phyloP scores from a whole-genome alignment of 37 sponge, comb jelly and placozoan species.

The Chondrilla cf. caribensis region DNA sequence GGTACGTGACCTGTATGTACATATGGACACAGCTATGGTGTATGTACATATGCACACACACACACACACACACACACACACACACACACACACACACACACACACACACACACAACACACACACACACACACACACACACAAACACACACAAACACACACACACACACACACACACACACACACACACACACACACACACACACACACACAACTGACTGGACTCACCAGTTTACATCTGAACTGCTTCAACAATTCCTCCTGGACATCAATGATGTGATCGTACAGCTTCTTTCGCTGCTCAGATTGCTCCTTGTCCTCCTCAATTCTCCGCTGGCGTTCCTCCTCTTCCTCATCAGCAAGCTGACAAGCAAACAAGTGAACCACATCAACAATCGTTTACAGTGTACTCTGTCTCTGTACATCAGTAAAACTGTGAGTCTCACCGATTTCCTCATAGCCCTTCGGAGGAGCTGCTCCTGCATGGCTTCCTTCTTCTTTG shows the following conservation, averaged over 20 bases:
- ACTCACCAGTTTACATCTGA: constrained; percentile 4
- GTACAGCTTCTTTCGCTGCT: background rate
- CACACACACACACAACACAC: no score
- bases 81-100: background rate
- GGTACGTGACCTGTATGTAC: no score
- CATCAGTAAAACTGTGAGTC: no score
- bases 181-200: no score
- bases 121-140: no score
- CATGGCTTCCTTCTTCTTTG: constrained; percentile 19
- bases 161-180: no score
- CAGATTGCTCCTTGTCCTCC: background rate
- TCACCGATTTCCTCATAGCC: background rate
- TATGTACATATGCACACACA: background rate
- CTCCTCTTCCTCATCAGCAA: constrained; percentile 8
- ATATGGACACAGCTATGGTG: no score
- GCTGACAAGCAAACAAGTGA: background rate
- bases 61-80: background rate
- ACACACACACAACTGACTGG: no score
- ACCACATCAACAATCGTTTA: no score
- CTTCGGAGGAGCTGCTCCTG: constrained; percentile 1
- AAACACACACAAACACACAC: no score
- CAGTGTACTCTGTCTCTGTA: no score
- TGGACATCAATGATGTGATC: background rate
- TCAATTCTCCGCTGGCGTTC: constrained; percentile 4
- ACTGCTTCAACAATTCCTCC: constrained; percentile 10